A percentile compares a stretch with the other conserved stretches of the same genome.
Conservation (phyloP, 1,140 invertebrate genomes). For the Metopolophium dirhodum region DNA sequence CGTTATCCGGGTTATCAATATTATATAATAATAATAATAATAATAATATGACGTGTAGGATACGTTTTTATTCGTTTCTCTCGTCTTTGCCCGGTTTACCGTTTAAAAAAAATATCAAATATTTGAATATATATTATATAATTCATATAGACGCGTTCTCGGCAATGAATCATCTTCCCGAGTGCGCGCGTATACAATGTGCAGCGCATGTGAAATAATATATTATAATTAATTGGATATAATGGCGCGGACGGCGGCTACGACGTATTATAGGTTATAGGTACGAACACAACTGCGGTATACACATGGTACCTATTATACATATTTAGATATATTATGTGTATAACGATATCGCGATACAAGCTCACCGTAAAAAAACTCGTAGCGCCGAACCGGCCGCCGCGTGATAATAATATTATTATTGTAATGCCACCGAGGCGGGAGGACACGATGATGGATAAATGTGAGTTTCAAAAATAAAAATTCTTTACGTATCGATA, state of each 20-base stretch:
- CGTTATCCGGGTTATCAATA: too few relatives aligned
- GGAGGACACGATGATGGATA: too few relatives aligned
- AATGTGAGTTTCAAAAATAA: too few relatives aligned
- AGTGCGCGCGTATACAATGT: neutral
- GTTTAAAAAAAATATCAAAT: neutral
- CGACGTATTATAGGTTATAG: too few relatives aligned
- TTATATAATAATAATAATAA: neutral
- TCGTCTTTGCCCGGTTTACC: neutral
- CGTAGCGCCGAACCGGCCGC: neutral
- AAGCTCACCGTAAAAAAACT: neutral
- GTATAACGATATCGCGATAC: neutral
- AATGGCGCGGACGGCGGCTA: neutral
- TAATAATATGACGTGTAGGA: neutral
- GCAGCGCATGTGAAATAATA: neutral
- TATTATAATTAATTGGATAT: conserved; percentile 19
- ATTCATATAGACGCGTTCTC: neutral
- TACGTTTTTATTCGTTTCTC: neutral
- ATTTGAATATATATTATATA: too few relatives aligned
- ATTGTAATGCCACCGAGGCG: too few relatives aligned
- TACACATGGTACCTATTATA: neutral
- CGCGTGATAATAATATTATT: neutral
- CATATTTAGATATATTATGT: too few relatives aligned
- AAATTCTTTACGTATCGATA: too few relatives aligned
- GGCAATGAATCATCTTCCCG: neutral
- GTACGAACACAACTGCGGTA: neutral